Base-by-base conservation (phyloP, 2,888 invertebrate species). In the Cerastoderma edule region DNA sequence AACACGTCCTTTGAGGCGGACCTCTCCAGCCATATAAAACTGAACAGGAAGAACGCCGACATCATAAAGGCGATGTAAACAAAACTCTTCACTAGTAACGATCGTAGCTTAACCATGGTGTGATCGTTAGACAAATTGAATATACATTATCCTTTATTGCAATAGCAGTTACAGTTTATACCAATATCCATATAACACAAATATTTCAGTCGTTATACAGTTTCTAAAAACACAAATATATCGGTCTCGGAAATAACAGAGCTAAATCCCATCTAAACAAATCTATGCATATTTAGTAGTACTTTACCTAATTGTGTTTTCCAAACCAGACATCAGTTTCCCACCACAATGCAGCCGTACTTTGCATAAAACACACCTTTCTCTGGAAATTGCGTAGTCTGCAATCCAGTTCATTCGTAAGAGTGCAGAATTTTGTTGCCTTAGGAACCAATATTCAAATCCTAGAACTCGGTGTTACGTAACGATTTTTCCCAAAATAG, bases 1-100 rank as follows among this genome's bases (percentile, higher is more conserved):
- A 72, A 72, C 0, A 78, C 68, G 28, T 72, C 63, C 5, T 69
- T 22, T 13, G 60, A 28, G 16, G 22, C 35, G 8, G 72, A 48
- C 27, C 65, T 67, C 19, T 75, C 79, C 24, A 72, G 39, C 75
- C 72, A 70, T 8, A 79, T 32, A 28, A 72, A 69, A 24, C 57
- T 39, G 5, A 68, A 44, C 35, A 78, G 35, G 13, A 71, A 28
- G 22, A 56, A 68, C 27, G 75, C 10, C 22, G 64, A 65, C 64
- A 72, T 60, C 2, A 73, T 35, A n/a, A 78, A 57, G 1, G 74
- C 70, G 0, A 70, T 10, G 53, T 74, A 78, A 0, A 56, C 68
- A n/a, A 68, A 68, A 35, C 44, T 46, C 22, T 48, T 66, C 19
- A 66, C 35, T 10, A 66, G 30, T 8, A 28, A 33, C 3, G 53